phyloP scores from a whole-genome alignment of 2,113 vertebrate genomes.

The Bettongia penicillata region DNA sequence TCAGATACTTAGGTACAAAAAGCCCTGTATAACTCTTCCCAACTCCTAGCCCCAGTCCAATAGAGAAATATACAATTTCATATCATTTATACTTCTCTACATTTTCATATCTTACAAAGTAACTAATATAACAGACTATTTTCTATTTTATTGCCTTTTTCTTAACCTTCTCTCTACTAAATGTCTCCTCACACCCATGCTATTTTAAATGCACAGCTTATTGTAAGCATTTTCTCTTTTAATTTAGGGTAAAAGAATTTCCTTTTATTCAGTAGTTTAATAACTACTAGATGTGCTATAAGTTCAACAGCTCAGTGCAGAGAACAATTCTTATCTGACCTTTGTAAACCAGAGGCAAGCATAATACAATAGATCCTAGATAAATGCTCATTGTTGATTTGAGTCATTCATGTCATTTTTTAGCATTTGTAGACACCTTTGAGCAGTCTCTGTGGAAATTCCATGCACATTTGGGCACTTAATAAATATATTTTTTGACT shows the following conservation, averaged over 20 bases:
- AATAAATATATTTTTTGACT: not conserved
- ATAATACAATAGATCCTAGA: not conserved
- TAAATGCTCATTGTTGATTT: not conserved
- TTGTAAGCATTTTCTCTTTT: not conserved
- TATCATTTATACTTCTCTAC: not conserved
- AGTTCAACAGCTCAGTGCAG: not conserved
- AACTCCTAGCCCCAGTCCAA: fast-evolving
- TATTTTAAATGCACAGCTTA: not conserved
- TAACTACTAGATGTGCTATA: not conserved
- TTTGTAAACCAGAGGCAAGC: not conserved
- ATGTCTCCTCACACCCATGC: not conserved
- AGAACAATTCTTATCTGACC: not conserved
- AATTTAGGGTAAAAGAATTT: slow-evolving; percentile 20
- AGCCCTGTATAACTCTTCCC: not conserved
- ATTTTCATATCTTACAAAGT: not conserved
- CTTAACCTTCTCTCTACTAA: not conserved
- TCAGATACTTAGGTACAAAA: not conserved
- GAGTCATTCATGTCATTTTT: not conserved
- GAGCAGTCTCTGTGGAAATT: not conserved
- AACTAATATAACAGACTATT: slow-evolving; percentile 38
- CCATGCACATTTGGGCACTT: not conserved
- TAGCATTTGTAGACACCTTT: not conserved
- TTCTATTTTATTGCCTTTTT: slow-evolving; percentile 14
- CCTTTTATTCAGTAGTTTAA: not conserved
- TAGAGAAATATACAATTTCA: not conserved